These are phyloP conservation scores for Babylonia areolata DNA, from an alignment of 1,140 invertebrate genomes.

Conservation along the genomic window DNA sequence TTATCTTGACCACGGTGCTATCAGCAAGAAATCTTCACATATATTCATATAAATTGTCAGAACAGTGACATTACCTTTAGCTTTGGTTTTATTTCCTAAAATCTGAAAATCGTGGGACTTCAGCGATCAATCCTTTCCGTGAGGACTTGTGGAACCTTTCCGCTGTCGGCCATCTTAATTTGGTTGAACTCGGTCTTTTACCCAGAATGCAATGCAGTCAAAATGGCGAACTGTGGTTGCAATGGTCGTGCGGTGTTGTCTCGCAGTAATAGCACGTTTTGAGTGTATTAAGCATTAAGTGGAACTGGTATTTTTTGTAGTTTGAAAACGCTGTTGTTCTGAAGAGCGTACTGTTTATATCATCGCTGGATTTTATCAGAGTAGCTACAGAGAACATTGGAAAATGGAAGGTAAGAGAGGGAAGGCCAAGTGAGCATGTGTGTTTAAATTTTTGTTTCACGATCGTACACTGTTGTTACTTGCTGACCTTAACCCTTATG, in stretches of 20 bases:
- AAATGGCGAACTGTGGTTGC: background rate
- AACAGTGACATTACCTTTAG: background rate
- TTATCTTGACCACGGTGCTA: background rate
- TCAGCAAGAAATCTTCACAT: background rate
- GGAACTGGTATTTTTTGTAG: background rate
- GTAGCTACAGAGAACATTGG: background rate
- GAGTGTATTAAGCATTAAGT: background rate
- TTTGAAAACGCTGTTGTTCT: background rate
- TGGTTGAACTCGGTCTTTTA: background rate
- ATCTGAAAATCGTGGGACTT: background rate
- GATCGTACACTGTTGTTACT: no score
- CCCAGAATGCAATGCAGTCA: constrained; percentile 1
- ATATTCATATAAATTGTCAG: background rate
- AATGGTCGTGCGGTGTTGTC: background rate
- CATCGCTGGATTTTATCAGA: background rate
- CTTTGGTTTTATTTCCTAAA: background rate
- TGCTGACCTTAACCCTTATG: no score
- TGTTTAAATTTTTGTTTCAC: no score
- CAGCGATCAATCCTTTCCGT: background rate
- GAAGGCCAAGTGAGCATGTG: no score
- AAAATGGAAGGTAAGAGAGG: constrained; percentile 5
- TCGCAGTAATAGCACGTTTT: background rate
- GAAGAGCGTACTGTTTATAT: background rate
- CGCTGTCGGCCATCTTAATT: constrained; percentile 6
- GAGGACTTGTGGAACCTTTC: background rate